Base-by-base conservation (phyloP, 2,797 vertebrate genomes). In the Picus viridis region DNA sequence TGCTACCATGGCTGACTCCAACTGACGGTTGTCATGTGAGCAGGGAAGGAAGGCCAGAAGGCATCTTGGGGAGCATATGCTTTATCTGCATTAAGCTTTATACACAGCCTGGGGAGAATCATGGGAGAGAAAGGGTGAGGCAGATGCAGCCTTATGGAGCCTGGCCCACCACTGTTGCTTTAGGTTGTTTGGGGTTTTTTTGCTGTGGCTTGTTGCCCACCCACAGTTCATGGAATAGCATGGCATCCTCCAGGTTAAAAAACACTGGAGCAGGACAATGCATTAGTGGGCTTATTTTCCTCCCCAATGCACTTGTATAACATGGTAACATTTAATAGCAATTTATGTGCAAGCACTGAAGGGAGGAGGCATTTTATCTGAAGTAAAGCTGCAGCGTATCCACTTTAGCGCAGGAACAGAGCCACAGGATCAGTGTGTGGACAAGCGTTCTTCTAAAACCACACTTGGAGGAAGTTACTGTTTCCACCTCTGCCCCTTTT, bases 1-100 rank as follows among this genome's bases (percentile, higher is more conserved):
- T 93, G 89, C 94, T 95, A 80, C 94, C 82, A 92, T 94, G 92
- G 95, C 95, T 91, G 93, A 90, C 92, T 95, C 86, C 92, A 95
- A 95, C 92, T 95, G 91, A 92, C 63, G 83, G 88, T 91, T 95
- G 92, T 96, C 95, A 94, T 95, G 90, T 92, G 95, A 91, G 94
- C 88, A 34, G 90, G 74, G 84, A 68, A 68, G 89, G 86, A 89
- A 91, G 82, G 91, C 92, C 90, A 89, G 86, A 95, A 96, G 94
- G 92, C 96, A 93, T 93, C 91, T 87, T 88, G 27, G 86, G 89
- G 81, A 96, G 83, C 86, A 93, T 93, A 94, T 96, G 83, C 87
- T 96, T 94, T 90, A 91, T 94, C 84, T 94, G 78, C 4, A 2
- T 39, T 86, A 69, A 94, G 93, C 92, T 92, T 88, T 93, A 76